These are phyloP conservation scores for Penaeus japonicus DNA, from an alignment of 1,140 invertebrate species.

Conservation along the genomic window DNA sequence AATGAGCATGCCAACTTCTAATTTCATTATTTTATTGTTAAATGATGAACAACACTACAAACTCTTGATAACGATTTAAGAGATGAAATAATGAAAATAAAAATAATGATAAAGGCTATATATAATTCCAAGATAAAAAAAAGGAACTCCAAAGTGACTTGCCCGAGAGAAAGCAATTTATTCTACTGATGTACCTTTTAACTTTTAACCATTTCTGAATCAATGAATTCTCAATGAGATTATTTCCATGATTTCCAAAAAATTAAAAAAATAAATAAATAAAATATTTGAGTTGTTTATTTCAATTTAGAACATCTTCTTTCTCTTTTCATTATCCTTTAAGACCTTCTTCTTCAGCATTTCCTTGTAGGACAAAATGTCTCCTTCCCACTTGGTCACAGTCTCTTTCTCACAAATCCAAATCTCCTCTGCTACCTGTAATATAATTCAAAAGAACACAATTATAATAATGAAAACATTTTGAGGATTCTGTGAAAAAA, in stretches of 20 bases:
- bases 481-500: neutral
- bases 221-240: neutral
- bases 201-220: no score
- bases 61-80: no score
- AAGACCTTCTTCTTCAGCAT: constrained; percentile 85
- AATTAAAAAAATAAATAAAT: neutral
- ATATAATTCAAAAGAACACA: neutral
- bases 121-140: no score
- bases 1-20: no score
- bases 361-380: constrained; percentile 96
- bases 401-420: constrained; percentile 98
- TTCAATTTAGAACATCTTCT: constrained; percentile 49
- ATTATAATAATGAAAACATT: neutral
- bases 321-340: constrained; percentile 62
- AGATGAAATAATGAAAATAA: no score
- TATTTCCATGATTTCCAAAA: neutral
- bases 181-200: no score
- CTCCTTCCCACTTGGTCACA: constrained; percentile 96
- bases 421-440: constrained; percentile 96
- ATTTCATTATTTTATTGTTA: no score
- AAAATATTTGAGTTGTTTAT: neutral
- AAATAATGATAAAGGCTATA: no score
- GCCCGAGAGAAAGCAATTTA: no score
- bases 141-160: no score
- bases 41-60: no score